Percentiles rank a stretch among this genome's conserved stretches.
These are phyloP conservation scores for Laticauda laticaudata DNA, from an alignment of 2,113 vertebrate genomes.

Conservation along the genomic window DNA sequence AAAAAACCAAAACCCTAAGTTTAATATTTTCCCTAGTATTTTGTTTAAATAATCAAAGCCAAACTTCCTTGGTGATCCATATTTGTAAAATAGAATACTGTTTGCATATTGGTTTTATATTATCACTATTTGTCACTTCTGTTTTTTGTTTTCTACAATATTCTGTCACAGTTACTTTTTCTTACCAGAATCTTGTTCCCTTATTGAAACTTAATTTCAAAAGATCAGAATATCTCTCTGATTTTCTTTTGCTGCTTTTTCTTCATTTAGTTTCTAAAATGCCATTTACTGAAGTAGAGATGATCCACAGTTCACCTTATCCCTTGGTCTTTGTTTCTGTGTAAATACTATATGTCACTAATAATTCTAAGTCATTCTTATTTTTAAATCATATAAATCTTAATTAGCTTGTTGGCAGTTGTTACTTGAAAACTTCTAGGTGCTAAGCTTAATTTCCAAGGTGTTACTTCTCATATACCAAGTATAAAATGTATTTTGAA, in stretches of 20 bases:
- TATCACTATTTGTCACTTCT: constrained; percentile 44
- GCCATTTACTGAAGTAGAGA: background rate
- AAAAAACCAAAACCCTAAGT: background rate
- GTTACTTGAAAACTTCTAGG: constrained; percentile 7
- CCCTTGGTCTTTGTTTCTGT: background rate
- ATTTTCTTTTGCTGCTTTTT: background rate
- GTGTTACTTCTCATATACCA: background rate
- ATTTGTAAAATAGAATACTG: background rate
- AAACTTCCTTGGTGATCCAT: background rate
- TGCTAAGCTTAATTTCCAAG: constrained; percentile 10
- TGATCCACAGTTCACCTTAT: background rate
- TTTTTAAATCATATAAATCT: background rate
- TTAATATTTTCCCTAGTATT: background rate
- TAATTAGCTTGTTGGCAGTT: background rate
- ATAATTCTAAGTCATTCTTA: background rate
- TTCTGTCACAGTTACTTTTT: background rate
- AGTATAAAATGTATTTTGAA: background rate
- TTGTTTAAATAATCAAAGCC: background rate
- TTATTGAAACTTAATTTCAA: background rate
- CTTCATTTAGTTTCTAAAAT: constrained; percentile 6
- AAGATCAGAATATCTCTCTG: background rate
- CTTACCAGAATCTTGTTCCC: background rate
- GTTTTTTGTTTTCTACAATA: constrained; percentile 45
- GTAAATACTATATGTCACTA: background rate
- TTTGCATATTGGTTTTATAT: constrained; percentile 31